Evolutionary conservation across 2,797 vertebrate genomes (phyloP), one percentile per base, ranked within the genome.

Genomic region (Chloroceryle amazona): DNA sequence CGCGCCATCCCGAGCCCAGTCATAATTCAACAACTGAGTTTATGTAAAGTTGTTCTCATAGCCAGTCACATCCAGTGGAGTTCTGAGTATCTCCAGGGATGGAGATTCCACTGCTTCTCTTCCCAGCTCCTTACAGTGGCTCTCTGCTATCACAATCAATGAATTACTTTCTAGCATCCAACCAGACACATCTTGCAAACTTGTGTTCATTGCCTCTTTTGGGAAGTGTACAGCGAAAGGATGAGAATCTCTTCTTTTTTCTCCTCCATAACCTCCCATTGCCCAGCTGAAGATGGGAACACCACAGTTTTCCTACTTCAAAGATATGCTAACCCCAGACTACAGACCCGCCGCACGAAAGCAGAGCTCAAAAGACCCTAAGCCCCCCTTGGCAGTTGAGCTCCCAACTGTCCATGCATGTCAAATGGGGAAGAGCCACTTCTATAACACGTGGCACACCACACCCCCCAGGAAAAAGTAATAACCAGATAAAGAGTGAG

Each of bases 1-100:
- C 35, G 18, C 1, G 2, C 2, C 7, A 51, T 75, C 63, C 41
- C 37, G 57, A 51, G 33, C 28, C 12, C n/a, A 57, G 35, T 25
- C 62, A 46, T 49, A 35, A 47, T 5, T 54, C 54, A n/a, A 7
- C 0, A 1, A 11, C 4, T 1, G 1, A 47, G 19, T 37, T 52
- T 22, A 5, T 33, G 35, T 44, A 7, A 41, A 41, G 31, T 33
- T 72, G 28, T 21, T 73, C 20, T 67, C 22, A 6, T 19, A 47
- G 22, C 10, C 73, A 60, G n/a, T 67, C 22, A 6, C 16, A 42
- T 26, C 10, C 73, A 60, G n/a, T 52, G 10, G 39, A 72, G 29
- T 46, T 52, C 39, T 66, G 25, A 33, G 10, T 46, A 31, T 22
- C 33, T 39, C 31, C 17, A 72, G 41, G 33, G 33, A n/a, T 13